Percentiles rank a stretch among this genome's conserved stretches.
Evolutionary conservation across 2,797 vertebrate genomes (phyloP).

Genomic region (Nannoperca obscura): DNA sequence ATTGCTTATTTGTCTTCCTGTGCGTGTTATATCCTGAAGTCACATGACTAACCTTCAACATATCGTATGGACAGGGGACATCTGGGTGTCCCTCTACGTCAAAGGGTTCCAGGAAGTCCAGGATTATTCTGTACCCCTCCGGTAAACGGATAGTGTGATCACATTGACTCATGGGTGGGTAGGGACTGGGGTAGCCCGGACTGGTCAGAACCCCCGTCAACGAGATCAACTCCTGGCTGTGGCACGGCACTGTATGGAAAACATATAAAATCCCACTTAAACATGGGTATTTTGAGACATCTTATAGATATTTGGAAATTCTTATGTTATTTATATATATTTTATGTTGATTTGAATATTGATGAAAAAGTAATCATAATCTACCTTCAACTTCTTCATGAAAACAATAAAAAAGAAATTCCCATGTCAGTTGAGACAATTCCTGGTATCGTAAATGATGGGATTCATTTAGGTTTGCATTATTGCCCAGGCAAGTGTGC

Average conservation of each 20-base stretch:
- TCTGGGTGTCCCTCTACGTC: constrained; percentile 86
- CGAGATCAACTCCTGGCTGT: constrained; percentile 76
- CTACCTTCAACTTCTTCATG: not conserved
- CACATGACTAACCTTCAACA: constrained; percentile 84
- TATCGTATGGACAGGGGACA: constrained; percentile 86
- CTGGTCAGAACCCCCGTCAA: constrained; percentile 85
- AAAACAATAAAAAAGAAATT: too few species aligned
- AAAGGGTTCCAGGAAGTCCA: constrained; percentile 88
- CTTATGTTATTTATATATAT: too few species aligned
- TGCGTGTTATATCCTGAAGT: constrained; percentile 5
- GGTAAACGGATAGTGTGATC: constrained; percentile 83
- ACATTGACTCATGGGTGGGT: constrained; percentile 87
- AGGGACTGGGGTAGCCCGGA: constrained; percentile 83
- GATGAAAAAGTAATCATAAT: not conserved
- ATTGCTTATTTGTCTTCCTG: constrained; percentile 74
- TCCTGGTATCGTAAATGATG: constrained; percentile 55
- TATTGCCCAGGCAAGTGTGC: constrained; percentile 61
- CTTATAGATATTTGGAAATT: not conserved
- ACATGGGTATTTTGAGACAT: not conserved
- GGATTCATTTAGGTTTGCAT: constrained; percentile 58
- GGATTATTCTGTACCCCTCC: constrained; percentile 83
- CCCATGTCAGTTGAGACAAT: constrained; percentile 36
- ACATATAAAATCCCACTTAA: not conserved
- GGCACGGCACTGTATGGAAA: constrained; percentile 82
- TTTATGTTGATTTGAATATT: not conserved